phyloP scores from a whole-genome alignment of 1,140 invertebrate genomes.

The Adoxophyes honmai region DNA sequence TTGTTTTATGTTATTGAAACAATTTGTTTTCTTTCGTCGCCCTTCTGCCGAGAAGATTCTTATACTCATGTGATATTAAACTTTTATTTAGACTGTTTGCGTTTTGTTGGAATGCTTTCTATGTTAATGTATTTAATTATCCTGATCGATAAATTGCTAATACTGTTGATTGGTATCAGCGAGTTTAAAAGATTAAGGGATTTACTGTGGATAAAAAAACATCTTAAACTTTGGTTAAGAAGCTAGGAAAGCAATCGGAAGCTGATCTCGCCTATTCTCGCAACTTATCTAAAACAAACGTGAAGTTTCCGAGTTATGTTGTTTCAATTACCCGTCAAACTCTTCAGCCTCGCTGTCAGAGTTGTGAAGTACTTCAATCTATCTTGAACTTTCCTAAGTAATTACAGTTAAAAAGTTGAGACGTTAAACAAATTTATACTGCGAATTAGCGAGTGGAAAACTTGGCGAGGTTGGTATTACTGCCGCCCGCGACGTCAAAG shows the following conservation, averaged over 20 bases:
- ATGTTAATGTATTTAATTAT: too few relatives aligned
- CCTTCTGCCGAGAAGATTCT: conserved; percentile 42
- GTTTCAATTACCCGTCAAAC: conserved; percentile 39
- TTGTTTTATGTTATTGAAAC: conserved; percentile 69
- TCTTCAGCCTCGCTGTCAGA: conserved; percentile 39
- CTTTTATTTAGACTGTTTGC: not conserved
- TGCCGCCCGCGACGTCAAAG: conserved; percentile 60
- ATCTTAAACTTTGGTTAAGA: too few relatives aligned
- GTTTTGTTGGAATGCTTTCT: not conserved
- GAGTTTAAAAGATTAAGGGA: too few relatives aligned
- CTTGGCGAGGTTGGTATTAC: conserved; percentile 48
- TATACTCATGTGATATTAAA: conserved; percentile 27
- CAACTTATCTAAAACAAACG: not conserved
- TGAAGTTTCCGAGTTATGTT: not conserved
- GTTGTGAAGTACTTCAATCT: conserved; percentile 60
- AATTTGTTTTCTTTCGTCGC: conserved; percentile 68
- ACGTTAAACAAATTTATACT: conserved; percentile 76
- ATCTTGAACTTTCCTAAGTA: conserved; percentile 65
- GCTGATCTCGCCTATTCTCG: too few relatives aligned
- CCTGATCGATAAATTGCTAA: too few relatives aligned
- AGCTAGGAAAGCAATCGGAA: too few relatives aligned
- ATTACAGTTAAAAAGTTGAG: conserved; percentile 75
- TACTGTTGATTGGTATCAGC: too few relatives aligned
- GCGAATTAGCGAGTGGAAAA: conserved; percentile 65
- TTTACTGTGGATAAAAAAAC: too few relatives aligned